Evolutionary conservation across 2,797 vertebrate species (phyloP), one percentile per base, ranked within the genome.

Genomic region (Tenualosa ilisha): DNA sequence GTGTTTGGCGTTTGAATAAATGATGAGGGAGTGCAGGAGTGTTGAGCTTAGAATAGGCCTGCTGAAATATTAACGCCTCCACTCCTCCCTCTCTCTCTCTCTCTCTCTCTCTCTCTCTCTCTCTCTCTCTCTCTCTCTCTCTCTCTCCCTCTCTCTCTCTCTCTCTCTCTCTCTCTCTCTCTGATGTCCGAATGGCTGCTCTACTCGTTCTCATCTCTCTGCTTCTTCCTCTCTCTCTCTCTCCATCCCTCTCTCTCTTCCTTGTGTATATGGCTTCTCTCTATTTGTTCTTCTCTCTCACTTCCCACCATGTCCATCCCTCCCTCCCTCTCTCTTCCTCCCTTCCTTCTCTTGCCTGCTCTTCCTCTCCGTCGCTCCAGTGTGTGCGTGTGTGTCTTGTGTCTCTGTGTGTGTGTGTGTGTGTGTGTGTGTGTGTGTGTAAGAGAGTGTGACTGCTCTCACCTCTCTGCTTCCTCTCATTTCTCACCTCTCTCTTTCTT

Each of bases 41-140:
- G 94, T 93, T 95, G 94, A 96, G 96, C 94, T 96, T 93, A 96
- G 95, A 97, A 95, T 96, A 96, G 95, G 93, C 89, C 88, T 93
- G 83, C 95, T 97, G 94, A 97, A 97, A 95, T 97, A 96, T 97
- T 97, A 94, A 97, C 95, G 88, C 37, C 81, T 85, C 93, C 88
- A 89, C 94, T 91, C 91, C 92, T 92, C 90, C 26, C 91, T 1
- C 72, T 90, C 89, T 92, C 85, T 91, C 88, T 87, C 84, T 87
- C 93, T 92, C 93, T 91, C 93, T 91, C 88, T 93, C 86, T 93
- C 89, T 94, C 90, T 94, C 91, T 88, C 89, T 1, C 72, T 90
- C 89, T 92, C 85, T 91, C 88, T 87, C 84, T 87, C 93, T 92
- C 93, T 91, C 93, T 91, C 88, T 93, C 86, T 93, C 89, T 94